Conservation (phyloP, 2,888 invertebrate genomes). For the Terebella lapidaria region DNA sequence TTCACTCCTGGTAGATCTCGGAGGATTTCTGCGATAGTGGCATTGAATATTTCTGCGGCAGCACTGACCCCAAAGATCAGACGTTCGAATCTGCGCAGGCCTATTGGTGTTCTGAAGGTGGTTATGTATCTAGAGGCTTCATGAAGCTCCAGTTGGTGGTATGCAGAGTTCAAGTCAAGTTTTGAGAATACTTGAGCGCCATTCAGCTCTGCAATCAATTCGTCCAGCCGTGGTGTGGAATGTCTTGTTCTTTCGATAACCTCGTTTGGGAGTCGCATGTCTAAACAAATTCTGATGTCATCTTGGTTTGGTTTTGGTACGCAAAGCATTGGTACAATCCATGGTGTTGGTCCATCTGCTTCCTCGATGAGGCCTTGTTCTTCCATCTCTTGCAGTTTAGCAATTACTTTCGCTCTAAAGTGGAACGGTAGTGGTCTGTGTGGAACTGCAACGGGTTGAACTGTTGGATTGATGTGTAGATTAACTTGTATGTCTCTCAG, state of each 20-base stretch:
- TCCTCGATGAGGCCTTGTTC: conserved; percentile 7
- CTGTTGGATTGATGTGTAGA: conserved; percentile 1
- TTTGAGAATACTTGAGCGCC: conserved; percentile 11
- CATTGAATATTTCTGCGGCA: conserved; percentile 13
- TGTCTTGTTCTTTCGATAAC: conserved; percentile 23
- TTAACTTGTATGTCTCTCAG: conserved; percentile 4
- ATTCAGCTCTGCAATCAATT: conserved; percentile 8
- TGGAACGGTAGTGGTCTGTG: not conserved
- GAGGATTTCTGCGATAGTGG: conserved; percentile 7
- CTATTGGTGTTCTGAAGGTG: conserved; percentile 21
- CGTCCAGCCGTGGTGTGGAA: conserved; percentile 8
- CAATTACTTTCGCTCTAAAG: not conserved
- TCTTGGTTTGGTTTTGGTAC: conserved; percentile 12
- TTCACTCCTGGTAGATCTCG: conserved; percentile 7
- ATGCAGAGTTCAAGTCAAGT: conserved; percentile 6
- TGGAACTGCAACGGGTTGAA: conserved; percentile 3
- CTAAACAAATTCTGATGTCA: conserved; percentile 26
- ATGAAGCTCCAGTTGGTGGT: conserved; percentile 9
- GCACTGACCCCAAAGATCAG: conserved; percentile 16
- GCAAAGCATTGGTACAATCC: conserved; percentile 10
- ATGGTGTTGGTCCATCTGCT: conserved; percentile 10
- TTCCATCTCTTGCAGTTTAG: conserved; percentile 2
- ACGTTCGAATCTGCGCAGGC: conserved; percentile 17
- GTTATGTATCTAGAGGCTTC: conserved; percentile 19
- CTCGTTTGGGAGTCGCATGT: conserved; percentile 28